A percentile compares a stretch with the other conserved stretches of the same genome.
phyloP scores from a whole-genome alignment of 2,888 invertebrate genomes.

The Oscheius sp. region DNA sequence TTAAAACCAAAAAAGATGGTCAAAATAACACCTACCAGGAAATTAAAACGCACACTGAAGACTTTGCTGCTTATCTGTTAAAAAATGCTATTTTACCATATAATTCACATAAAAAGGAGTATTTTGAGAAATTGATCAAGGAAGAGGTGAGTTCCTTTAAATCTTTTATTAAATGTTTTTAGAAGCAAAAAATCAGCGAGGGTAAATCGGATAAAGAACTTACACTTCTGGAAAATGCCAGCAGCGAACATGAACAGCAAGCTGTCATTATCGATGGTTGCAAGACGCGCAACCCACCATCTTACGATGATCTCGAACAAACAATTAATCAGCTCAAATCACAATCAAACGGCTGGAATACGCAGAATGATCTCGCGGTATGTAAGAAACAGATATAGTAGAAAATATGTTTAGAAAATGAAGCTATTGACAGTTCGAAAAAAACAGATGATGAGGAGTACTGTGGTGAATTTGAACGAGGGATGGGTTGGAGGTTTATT shows the following conservation, averaged over 20 bases:
- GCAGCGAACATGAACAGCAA: not conserved
- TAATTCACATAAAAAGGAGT: not conserved
- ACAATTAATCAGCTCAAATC: not conserved
- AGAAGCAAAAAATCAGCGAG: conserved; percentile 2
- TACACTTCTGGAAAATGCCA: not conserved
- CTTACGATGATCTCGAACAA: not conserved
- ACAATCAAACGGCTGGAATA: not conserved
- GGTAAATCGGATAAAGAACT: not conserved
- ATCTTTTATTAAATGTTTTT: not conserved
- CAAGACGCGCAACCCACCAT: not conserved
- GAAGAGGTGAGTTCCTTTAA: not conserved
- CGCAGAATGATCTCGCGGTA: too few species aligned
- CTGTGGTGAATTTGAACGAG: not conserved
- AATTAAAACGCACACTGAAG: not conserved
- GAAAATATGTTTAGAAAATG: not conserved
- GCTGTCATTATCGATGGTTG: not conserved
- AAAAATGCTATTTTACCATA: not conserved
- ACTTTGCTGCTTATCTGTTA: not conserved
- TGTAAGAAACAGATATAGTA: too few species aligned
- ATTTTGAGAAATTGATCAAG: not conserved
- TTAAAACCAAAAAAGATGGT: too few species aligned
- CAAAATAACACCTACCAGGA: not conserved
- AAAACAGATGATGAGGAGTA: conserved; percentile 12
- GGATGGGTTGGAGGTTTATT: conserved; percentile 7
- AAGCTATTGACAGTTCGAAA: not conserved